Evolutionary conservation across 2,113 vertebrate genomes (phyloP).

Genomic region (Orcinus orca): DNA sequence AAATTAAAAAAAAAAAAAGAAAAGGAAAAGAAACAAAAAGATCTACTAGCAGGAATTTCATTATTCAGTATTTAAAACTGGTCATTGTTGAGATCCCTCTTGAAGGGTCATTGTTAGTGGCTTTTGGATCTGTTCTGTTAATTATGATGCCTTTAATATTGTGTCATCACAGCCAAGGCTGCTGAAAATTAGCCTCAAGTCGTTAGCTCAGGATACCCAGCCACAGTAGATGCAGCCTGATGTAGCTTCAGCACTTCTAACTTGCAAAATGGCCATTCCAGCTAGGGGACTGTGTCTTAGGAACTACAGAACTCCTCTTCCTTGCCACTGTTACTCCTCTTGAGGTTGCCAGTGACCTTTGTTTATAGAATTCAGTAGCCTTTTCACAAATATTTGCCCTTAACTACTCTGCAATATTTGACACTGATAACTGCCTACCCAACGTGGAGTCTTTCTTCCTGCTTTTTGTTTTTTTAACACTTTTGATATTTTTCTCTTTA

Average conservation of each 20-base stretch:
- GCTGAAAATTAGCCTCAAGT: not conserved
- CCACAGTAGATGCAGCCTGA: not conserved
- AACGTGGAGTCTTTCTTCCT: not conserved
- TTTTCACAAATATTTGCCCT: conserved; percentile 11
- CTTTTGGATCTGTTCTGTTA: not conserved
- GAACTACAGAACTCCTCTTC: not conserved
- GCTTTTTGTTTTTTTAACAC: not conserved
- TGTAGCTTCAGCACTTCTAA: not conserved
- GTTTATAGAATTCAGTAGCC: not conserved
- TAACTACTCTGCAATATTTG: not conserved
- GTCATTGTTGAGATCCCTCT: not conserved
- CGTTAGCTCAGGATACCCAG: not conserved
- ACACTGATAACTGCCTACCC: not conserved
- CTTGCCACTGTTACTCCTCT: not conserved
- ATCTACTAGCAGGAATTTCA: not conserved
- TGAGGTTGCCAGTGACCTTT: not conserved
- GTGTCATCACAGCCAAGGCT: not conserved
- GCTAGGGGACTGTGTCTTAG: not conserved
- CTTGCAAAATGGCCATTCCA: not conserved
- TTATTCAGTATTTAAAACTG: not conserved
- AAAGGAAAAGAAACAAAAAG: not conserved
- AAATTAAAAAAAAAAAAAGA: too few species aligned
- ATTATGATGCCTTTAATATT: not conserved
- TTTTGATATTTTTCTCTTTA: not conserved
- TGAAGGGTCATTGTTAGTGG: not conserved